phyloP scores from a whole-genome alignment of 2,888 invertebrate genomes.

The Drosophila mimetica region DNA sequence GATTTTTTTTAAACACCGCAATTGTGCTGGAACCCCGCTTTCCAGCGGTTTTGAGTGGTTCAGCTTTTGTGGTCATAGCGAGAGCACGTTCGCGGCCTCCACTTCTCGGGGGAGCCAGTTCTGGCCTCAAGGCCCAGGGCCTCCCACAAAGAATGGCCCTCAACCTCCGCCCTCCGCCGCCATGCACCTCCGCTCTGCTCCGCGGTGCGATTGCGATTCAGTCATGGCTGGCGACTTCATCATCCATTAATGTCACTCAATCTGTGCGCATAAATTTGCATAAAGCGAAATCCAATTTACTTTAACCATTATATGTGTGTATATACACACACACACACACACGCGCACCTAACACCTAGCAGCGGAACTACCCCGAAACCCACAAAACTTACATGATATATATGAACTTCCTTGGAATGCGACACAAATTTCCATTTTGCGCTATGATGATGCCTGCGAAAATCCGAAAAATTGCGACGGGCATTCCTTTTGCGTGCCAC shows the following conservation, averaged over 20 bases:
- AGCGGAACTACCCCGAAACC: not conserved
- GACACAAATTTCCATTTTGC: conserved; percentile 31
- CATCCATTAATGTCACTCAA: conserved; percentile 79
- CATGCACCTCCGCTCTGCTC: not conserved
- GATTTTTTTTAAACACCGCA: too few relatives aligned
- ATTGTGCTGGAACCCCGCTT: not conserved
- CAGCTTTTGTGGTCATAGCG: conserved; percentile 25
- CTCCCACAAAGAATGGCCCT: conserved; percentile 12
- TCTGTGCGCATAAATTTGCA: conserved; percentile 79
- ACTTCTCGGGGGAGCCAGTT: not conserved
- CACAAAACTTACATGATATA: conserved; percentile 12
- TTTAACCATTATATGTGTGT: conserved; percentile 42
- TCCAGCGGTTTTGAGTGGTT: conserved; percentile 8
- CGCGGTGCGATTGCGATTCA: conserved; percentile 16
- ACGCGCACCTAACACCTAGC: conserved; percentile 14
- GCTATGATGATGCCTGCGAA: conserved; percentile 17
- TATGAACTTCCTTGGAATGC: conserved; percentile 34
- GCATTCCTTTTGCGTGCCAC: conserved; percentile 56
- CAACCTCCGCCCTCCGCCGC: not conserved
- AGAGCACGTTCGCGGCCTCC: conserved; percentile 23
- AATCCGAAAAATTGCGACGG: not conserved
- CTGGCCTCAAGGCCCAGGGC: conserved; percentile 4
- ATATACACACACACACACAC: conserved; percentile 1
- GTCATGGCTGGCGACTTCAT: conserved; percentile 58
- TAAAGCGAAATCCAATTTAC: conserved; percentile 75